These are phyloP conservation scores for Cacoxenus indagator DNA, from an alignment of 2,888 invertebrate species.

Conservation along the genomic window DNA sequence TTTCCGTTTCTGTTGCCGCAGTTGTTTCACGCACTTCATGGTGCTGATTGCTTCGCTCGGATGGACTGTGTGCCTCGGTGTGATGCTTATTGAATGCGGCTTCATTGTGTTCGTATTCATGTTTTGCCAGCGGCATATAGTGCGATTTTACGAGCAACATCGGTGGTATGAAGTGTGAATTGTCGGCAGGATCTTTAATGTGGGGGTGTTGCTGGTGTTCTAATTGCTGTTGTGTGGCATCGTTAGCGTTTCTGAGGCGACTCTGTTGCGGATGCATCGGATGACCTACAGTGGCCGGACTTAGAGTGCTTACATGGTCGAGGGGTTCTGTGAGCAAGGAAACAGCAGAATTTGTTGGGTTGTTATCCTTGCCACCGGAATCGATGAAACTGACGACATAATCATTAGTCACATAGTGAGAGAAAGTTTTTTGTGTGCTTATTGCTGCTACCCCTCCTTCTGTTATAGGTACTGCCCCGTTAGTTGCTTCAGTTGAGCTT, in stretches of 20 bases:
- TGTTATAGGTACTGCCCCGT: too few species aligned
- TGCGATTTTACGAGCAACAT: slow-evolving; percentile 71
- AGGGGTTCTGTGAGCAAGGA: too few species aligned
- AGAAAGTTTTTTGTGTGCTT: too few species aligned
- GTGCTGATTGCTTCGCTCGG: slow-evolving; percentile 19
- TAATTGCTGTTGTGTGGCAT: slow-evolving; percentile 21
- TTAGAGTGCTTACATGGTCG: slow-evolving; percentile 27
- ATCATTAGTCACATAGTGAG: too few species aligned
- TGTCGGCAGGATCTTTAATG: slow-evolving; percentile 66
- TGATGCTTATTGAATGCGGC: slow-evolving; percentile 38
- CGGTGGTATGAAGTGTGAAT: slow-evolving; percentile 70
- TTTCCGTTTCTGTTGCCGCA: slow-evolving; percentile 20
- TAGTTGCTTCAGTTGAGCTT: slow-evolving; percentile 25
- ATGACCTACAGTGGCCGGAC: slow-evolving; percentile 59
- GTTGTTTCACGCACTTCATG: slow-evolving; percentile 4
- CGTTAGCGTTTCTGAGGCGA: slow-evolving; percentile 36
- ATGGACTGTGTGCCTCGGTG: slow-evolving; percentile 20
- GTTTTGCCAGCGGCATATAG: slow-evolving; percentile 67
- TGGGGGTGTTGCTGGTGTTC: slow-evolving; percentile 57
- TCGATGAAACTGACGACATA: too few species aligned
- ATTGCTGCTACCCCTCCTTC: too few species aligned
- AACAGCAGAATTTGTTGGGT: too few species aligned
- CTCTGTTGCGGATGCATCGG: slow-evolving; percentile 67
- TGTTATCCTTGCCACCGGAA: too few species aligned
- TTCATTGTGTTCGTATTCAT: slow-evolving; percentile 41